Evolutionary conservation across 2,113 vertebrate species (phyloP).

Genomic region (Nestor notabilis): DNA sequence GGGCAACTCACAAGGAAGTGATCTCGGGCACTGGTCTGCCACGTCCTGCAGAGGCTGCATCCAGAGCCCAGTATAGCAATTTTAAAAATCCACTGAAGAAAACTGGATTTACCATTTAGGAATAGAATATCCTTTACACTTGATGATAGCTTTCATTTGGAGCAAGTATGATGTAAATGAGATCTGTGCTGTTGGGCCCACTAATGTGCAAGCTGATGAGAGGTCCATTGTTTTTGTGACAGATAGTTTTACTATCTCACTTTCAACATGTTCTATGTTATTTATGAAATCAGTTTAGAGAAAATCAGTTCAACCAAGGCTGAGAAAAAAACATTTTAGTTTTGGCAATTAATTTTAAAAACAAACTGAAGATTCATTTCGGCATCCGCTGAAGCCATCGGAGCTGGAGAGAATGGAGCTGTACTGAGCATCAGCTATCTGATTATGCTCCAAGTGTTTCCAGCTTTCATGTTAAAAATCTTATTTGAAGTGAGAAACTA

Average conservation of each 20-base stretch:
- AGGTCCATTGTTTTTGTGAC: background rate
- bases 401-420: background rate
- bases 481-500: background rate
- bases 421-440: background rate
- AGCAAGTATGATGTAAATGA: background rate
- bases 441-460: background rate
- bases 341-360: constrained; percentile 2
- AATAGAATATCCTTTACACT: background rate
- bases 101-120: constrained; percentile 19
- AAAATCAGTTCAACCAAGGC: constrained; percentile 42
- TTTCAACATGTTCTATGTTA: constrained; percentile 4
- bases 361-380: background rate
- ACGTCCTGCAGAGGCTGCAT: background rate
- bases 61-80: background rate
- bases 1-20: background rate
- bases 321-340: background rate
- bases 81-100: constrained; percentile 23
- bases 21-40: background rate
- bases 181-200: background rate
- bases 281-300: constrained; percentile 32
- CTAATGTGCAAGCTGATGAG: background rate
- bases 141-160: background rate
- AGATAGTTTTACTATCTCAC: constrained; percentile 15
- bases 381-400: background rate
- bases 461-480: background rate